These are phyloP conservation scores for Brenthis hecate DNA, from an alignment of 2,888 invertebrate genomes.

Conservation along the genomic window DNA sequence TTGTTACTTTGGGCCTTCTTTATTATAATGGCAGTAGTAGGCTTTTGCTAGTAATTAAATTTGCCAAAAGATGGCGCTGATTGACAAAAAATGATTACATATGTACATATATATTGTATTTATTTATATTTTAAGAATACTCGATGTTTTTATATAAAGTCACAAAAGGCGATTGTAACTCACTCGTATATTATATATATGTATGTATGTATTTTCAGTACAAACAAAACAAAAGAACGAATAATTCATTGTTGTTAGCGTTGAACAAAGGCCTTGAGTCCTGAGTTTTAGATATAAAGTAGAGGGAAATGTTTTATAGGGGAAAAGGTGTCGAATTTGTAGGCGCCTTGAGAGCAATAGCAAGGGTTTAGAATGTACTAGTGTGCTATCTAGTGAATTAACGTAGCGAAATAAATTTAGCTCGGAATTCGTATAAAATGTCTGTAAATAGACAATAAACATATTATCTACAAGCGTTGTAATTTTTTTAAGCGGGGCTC, in stretches of 20 bases:
- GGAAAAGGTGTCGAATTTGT: constrained; percentile 32
- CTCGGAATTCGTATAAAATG: not conserved
- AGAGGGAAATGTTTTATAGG: constrained; percentile 24
- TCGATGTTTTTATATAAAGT: too few relatives aligned
- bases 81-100: too few relatives aligned
- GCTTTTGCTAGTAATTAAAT: too few relatives aligned
- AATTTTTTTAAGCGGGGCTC: too few relatives aligned
- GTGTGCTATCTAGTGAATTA: constrained; percentile 17
- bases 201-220: not conserved
- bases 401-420: not conserved
- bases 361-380: constrained; percentile 24
- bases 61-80: too few relatives aligned
- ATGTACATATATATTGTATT: too few relatives aligned
- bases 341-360: constrained; percentile 29
- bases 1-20: too few relatives aligned
- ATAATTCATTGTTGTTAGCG: constrained; percentile 7
- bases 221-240: constrained; percentile 9
- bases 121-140: too few relatives aligned
- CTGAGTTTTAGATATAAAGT: constrained; percentile 15
- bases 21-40: too few relatives aligned
- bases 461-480: too few relatives aligned
- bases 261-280: constrained; percentile 3
- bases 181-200: too few relatives aligned
- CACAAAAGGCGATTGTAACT: too few relatives aligned
- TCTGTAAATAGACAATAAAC: not conserved